A percentile compares a stretch with the other conserved stretches of the same genome.
Evolutionary conservation across 2,797 vertebrate genomes (phyloP).

Genomic region (Gymnocypris eckloni): DNA sequence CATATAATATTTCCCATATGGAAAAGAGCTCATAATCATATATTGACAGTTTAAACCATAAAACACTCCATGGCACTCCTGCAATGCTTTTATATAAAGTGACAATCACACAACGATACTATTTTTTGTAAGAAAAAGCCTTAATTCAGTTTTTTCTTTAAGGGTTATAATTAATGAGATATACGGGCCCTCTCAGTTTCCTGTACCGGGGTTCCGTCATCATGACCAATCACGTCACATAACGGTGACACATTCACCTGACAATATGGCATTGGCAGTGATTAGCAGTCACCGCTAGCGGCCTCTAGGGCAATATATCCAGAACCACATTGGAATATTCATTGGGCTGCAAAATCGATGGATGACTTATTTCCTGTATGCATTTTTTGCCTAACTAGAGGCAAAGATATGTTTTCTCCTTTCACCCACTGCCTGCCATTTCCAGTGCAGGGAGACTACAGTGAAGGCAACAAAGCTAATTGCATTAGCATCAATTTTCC

Average conservation of each 20-base stretch:
- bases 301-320: conserved; percentile 56
- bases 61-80: background rate
- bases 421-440: conserved; percentile 47
- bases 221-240: conserved; percentile 35
- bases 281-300: conserved; percentile 54
- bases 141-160: background rate
- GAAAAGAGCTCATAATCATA: background rate
- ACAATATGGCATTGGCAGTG: conserved; percentile 56
- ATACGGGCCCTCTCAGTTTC: background rate
- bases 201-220: conserved; percentile 2
- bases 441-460: conserved; percentile 58
- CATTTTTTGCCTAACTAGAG: conserved; percentile 73
- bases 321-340: conserved; percentile 68
- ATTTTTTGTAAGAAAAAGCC: background rate
- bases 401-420: conserved; percentile 63
- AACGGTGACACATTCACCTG: conserved; percentile 56
- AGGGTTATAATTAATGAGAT: background rate
- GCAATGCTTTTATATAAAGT: conserved; percentile 11
- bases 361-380: conserved; percentile 66
- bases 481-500: conserved; percentile 79
- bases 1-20: conserved; percentile 4
- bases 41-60: conserved; percentile 2
- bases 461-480: conserved; percentile 76
- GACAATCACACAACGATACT: background rate
- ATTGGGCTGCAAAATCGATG: conserved; percentile 65